These are phyloP conservation scores for Parochlus steinenii DNA, from an alignment of 2,888 invertebrate genomes.

Conservation along the genomic window DNA sequence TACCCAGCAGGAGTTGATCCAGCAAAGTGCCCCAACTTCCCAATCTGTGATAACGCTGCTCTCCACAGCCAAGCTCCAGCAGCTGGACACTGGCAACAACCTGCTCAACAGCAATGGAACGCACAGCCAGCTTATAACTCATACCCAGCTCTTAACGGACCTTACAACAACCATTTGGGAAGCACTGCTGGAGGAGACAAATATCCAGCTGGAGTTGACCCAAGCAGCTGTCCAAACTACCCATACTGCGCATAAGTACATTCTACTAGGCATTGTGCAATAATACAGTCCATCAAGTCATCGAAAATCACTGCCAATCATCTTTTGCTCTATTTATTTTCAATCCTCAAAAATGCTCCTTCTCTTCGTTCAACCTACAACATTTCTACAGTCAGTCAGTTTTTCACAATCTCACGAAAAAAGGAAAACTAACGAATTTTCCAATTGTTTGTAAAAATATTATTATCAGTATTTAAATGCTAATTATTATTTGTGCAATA, in stretches of 20 bases:
- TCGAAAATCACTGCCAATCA: constrained; percentile 4
- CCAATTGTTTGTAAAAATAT: too few species aligned
- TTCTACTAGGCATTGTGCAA: constrained; percentile 22
- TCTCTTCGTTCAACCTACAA: background rate
- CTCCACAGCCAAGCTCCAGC: constrained; percentile 21
- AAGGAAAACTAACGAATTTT: too few species aligned
- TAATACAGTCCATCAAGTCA: background rate
- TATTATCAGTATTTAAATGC: too few species aligned
- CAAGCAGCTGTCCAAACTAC: constrained; percentile 35
- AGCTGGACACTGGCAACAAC: constrained; percentile 17
- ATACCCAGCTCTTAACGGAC: constrained; percentile 16
- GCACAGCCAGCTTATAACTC: constrained; percentile 3
- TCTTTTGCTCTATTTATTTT: background rate
- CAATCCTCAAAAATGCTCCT: background rate
- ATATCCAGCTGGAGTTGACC: constrained; percentile 32
- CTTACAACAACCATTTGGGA: constrained; percentile 16
- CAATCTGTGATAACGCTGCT: constrained; percentile 34
- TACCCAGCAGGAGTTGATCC: constrained; percentile 35
- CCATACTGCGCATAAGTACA: constrained; percentile 33
- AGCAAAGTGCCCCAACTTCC: constrained; percentile 32
- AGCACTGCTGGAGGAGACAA: constrained; percentile 20
- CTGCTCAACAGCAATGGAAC: constrained; percentile 20
- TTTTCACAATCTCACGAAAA: background rate
- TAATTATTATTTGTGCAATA: too few species aligned
- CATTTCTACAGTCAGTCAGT: background rate